Base-by-base conservation (phyloP, 2,113 vertebrate species). In the Platichthys stellatus region DNA sequence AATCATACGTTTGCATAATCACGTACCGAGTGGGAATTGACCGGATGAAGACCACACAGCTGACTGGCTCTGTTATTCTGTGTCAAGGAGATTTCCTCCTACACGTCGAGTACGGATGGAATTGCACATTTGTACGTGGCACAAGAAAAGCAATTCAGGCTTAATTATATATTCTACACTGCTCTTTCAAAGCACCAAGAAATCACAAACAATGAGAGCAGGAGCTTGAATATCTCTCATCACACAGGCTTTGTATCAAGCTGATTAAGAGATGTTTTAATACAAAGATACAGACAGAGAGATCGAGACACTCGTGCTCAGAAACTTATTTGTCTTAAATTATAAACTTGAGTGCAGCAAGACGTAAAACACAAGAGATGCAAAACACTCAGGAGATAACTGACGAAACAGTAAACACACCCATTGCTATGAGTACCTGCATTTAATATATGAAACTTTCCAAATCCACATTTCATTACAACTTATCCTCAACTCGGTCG, bases 1-100 rank as follows among this genome's bases (percentile, higher is more conserved):
- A 56, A 76, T 54, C 35, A 6, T 23, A 66, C 74, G 62, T 73
- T 70, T 83, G 61, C 68, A 63, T 67, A 69, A 81, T 86, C 35
- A 76, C 51, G 76, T 83, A 43, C 78, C 26, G 35, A 63, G 66
- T 61, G 17, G 71, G 35, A 82, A 80, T 70, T 20, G 47, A 66
- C 62, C 59, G 23, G 18, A 69, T 76, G 69, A 73, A 54, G 62
- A 68, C 40, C 0, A 15, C 3, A 4, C 35, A 70, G 20, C 24
- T 66, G 38, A 68, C 3, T 58, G 38, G 61, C 51, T 51, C 18
- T 23, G 0, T 67, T 59, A 66, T 74, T 69, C 57, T 63, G 59
- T 69, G 63, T 54, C 18, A 60, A 60, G 12, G 13, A 68, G 47
- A 73, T 70, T 63, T 63, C 23, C 20, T 21, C 20, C 12, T 21